Conservation (phyloP, 2,888 invertebrate genomes). For the Melanophora roralis region DNA sequence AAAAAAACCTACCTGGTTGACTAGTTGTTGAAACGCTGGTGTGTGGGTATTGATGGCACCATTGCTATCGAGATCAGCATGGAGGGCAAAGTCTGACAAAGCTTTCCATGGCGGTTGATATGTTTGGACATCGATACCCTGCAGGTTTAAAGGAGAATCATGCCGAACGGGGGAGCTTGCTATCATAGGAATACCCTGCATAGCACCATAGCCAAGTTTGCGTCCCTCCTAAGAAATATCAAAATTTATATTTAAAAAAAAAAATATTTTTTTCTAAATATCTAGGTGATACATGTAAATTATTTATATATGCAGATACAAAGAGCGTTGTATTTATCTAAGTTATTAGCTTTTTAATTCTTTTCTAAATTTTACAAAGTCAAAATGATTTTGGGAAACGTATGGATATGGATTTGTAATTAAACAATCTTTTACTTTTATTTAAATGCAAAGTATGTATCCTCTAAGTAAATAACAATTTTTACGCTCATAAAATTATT, state of each 20-base stretch:
- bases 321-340: too few relatives aligned
- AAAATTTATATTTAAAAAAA: background rate
- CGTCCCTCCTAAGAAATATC: slow-evolving; percentile 80
- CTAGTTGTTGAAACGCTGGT: slow-evolving; percentile 96
- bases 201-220: slow-evolving; percentile 93
- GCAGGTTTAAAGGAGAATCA: slow-evolving; percentile 90
- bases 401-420: too few relatives aligned
- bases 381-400: too few relatives aligned
- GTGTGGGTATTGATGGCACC: slow-evolving; percentile 88
- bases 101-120: slow-evolving; percentile 99
- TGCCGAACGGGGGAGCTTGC: slow-evolving; percentile 95
- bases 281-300: background rate
- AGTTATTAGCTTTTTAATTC: too few relatives aligned
- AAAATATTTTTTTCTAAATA: too few relatives aligned
- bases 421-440: too few relatives aligned
- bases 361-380: too few relatives aligned
- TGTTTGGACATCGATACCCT: slow-evolving; percentile 90
- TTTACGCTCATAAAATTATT: too few relatives aligned
- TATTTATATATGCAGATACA: too few relatives aligned
- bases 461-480: too few relatives aligned
- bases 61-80: slow-evolving; percentile 89
- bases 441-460: too few relatives aligned
- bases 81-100: slow-evolving; percentile 95
- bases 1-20: slow-evolving; percentile 87
- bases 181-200: slow-evolving; percentile 98